These are phyloP conservation scores for Harpalus rubripes DNA, from an alignment of 2,888 invertebrate genomes.

Conservation along the genomic window DNA sequence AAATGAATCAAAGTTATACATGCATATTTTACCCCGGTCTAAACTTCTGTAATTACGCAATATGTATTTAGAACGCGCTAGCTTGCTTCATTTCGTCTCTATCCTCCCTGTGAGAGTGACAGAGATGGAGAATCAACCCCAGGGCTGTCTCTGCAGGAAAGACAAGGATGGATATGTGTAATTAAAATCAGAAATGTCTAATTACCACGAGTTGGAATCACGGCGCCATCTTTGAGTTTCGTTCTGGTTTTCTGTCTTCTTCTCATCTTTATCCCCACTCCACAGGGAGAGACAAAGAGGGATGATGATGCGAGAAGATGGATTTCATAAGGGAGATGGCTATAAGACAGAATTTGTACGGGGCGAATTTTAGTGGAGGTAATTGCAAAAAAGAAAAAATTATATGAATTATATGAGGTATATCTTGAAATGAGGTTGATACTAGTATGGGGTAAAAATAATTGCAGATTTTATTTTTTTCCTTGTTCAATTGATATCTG, in stretches of 20 bases:
- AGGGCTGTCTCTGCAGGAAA: background rate
- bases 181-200: slow-evolving; percentile 75
- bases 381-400: too few relatives aligned
- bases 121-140: background rate
- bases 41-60: slow-evolving; percentile 65
- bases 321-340: background rate
- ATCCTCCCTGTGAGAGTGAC: background rate
- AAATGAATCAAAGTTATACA: slow-evolving; percentile 65
- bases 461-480: too few relatives aligned
- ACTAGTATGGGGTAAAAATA: too few relatives aligned
- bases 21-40: slow-evolving; percentile 61
- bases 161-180: slow-evolving; percentile 73
- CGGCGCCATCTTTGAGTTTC: slow-evolving; percentile 74
- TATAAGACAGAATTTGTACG: too few relatives aligned
- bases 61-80: slow-evolving; percentile 60
- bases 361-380: too few relatives aligned
- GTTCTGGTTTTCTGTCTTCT: slow-evolving; percentile 59
- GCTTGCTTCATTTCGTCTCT: background rate
- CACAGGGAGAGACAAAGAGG: background rate
- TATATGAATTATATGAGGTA: too few relatives aligned
- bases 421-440: too few relatives aligned
- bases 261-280: slow-evolving; percentile 46
- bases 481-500: too few relatives aligned
- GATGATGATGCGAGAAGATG: background rate
- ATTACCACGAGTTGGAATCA: slow-evolving; percentile 73